Evolutionary conservation across 2,888 invertebrate species (phyloP).

Genomic region (Trachelus stipa): DNA sequence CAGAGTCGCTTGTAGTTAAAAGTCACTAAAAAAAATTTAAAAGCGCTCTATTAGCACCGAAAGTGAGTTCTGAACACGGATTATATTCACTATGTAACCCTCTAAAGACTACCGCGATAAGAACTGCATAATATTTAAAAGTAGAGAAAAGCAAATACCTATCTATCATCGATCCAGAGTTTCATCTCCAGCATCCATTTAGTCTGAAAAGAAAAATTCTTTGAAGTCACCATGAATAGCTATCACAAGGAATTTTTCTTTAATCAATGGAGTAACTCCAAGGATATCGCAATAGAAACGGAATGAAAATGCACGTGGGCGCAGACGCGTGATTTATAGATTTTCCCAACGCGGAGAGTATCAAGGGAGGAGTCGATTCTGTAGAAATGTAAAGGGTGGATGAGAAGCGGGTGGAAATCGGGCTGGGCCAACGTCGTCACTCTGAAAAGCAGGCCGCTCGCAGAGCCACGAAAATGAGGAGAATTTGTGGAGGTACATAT

Average conservation of each 20-base stretch:
- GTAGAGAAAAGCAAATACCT: neutral
- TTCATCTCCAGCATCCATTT: neutral
- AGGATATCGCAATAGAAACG: neutral
- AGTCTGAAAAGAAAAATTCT: neutral
- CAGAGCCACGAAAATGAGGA: conserved; percentile 18
- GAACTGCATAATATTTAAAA: neutral
- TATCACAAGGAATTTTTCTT: neutral
- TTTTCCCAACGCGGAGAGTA: conserved; percentile 49
- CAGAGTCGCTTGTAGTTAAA: no score
- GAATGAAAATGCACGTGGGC: conserved; percentile 31
- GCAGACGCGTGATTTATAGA: conserved; percentile 65
- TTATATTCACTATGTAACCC: neutral
- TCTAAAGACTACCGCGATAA: neutral
- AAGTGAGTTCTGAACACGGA: no score
- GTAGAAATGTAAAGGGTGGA: conserved; percentile 23
- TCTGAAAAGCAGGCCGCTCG: conserved; percentile 11
- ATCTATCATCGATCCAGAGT: neutral
- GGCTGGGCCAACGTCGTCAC: conserved; percentile 35
- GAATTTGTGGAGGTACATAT: conserved; percentile 30
- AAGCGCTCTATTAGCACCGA: no score
- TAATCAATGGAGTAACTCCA: neutral
- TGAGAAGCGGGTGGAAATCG: conserved; percentile 18
- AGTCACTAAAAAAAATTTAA: no score
- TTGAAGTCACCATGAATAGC: neutral
- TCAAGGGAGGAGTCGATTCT: conserved; percentile 21